Evolutionary conservation across 2,113 vertebrate genomes (phyloP), one percentile per base, ranked within the genome.

Genomic region (Atractosteus spatula): DNA sequence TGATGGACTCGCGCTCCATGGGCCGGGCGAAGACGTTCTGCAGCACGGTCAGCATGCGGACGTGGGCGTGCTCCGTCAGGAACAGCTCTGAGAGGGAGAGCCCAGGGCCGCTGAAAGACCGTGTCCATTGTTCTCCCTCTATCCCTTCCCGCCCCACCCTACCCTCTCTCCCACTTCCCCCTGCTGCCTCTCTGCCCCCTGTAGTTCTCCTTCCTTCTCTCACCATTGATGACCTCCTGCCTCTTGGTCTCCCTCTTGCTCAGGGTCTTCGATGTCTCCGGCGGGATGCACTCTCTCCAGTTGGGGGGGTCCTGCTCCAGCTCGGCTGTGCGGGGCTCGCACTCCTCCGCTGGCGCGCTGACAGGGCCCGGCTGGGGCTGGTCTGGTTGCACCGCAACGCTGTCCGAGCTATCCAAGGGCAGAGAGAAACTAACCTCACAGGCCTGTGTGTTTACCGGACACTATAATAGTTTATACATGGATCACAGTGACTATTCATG

Each of bases 171-270:
- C 14, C 11, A 6, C n/a, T 3, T 7, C 4, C 29, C 0, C 29
- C 62, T 6, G 5, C 57, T 2, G n/a, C 10, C 41, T 4, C n/a
- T 29, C 12, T 7, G 3, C 4, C 29, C 0, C 29, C 62, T 6
- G 5, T 44, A 51, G 47, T 51, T 47, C n/a, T 8, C 7, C 41
- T 17, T n/a, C n/a, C 7, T 41, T 62, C 72, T 41, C 84, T 76
- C 82, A 94, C 95, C 95, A 0, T 95, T 97, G 78, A 97, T 96
- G 78, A 97, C 94, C 76, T 96, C 95, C 75, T 97, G 95, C 73
- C 95, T 91, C 85, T 97, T 95, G 75, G 82, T 90, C 82, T 95
- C 94, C 76, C 87, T 94, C 86, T 96, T 96, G 85, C 78, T 88
- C 76, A 97, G 93, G 74, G 79, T 80, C 59, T 85, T 85, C 73